Evolutionary conservation across 2,797 vertebrate genomes (phyloP), one percentile per base, ranked within the genome.

Genomic region (Holocentrus rufus): DNA sequence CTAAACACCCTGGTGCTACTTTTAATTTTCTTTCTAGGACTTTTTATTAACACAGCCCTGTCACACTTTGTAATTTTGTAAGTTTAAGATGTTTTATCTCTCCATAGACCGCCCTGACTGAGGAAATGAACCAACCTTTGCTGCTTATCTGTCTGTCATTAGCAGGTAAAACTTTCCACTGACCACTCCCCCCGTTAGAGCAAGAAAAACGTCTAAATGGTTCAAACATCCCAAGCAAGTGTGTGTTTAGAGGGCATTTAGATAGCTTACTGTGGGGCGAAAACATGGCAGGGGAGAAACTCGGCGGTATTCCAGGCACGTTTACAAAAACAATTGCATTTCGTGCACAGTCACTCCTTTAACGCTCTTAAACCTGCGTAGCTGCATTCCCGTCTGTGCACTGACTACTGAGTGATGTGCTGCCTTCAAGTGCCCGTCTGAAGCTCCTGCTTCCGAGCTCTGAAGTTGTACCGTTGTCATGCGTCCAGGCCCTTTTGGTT

Each of bases 61-160:
- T 30, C 8, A 9, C 27, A 42, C 53, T 18, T 11, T 54, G 1
- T 46, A 39, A 49, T 1, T 55, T 20, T 1, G 27, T 63, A 4
- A 22, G 11, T 60, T 42, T 42, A 27, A 74, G 65, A 5, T 2
- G 18, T 65, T 30, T 34, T 15, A 58, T 84, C n/a, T 69, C 36
- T 76, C 70, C 3, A 1, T 79, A 92, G 92, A 75, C 30, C 65
- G 69, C 83, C 86, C 89, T 54, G 89, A 90, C 84, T 92, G 91
- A 91, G 73, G 88, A 90, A 75, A 95, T 95, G 94, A 92, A 73
- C 53, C 65, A 7, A 69, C 76, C 70, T 60, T 50, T 82, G 73
- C 76, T 86, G 30, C 71, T 75, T 66, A 60, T 82, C 81, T 36
- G 83, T 70, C 56, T 93, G 76, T 69, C 58, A 3, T 78, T 92